A percentile compares a stretch with the other conserved stretches of the same genome.
phyloP scores from a whole-genome alignment of 53 echinoderm and acorn worm genomes.

The Echinarachnius parma region DNA sequence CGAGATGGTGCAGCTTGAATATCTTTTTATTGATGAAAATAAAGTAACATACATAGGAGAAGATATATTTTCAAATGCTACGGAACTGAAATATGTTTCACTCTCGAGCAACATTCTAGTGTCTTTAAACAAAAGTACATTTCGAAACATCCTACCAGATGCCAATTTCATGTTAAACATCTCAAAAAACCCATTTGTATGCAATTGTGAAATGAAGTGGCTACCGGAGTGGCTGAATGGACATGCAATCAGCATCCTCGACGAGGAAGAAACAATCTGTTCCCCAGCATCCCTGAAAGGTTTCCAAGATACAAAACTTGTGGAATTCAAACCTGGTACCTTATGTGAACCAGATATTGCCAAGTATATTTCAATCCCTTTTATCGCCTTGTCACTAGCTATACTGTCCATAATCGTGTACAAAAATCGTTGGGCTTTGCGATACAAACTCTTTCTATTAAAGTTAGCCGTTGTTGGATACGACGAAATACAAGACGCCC shows the following conservation, averaged over 20 bases:
- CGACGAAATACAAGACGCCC: constrained; percentile 6
- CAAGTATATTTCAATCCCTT: background rate
- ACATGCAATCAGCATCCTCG: background rate
- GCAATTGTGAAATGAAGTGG: constrained; percentile 15
- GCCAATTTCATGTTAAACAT: background rate
- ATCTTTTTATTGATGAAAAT: background rate
- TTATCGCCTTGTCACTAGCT: background rate
- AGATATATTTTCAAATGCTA: background rate
- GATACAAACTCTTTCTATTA: constrained; percentile 7
- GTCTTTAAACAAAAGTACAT: background rate
- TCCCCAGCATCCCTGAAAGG: background rate
- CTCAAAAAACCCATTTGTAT: background rate
- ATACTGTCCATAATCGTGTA: background rate
- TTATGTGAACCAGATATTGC: constrained; percentile 7
- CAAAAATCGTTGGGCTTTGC: constrained; percentile 5
- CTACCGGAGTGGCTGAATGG: background rate
- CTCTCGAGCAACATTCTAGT: background rate
- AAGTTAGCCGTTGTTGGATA: constrained; percentile 6
- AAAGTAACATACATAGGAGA: background rate
- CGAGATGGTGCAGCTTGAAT: background rate
- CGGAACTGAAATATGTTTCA: constrained; percentile 1
- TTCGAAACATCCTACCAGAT: background rate
- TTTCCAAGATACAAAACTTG: background rate
- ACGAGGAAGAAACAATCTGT: background rate
- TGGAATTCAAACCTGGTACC: background rate